Evolutionary conservation across 1,140 invertebrate species (phyloP), one percentile per base, ranked within the genome.

Genomic region (Dinothrombium tinctorium): DNA sequence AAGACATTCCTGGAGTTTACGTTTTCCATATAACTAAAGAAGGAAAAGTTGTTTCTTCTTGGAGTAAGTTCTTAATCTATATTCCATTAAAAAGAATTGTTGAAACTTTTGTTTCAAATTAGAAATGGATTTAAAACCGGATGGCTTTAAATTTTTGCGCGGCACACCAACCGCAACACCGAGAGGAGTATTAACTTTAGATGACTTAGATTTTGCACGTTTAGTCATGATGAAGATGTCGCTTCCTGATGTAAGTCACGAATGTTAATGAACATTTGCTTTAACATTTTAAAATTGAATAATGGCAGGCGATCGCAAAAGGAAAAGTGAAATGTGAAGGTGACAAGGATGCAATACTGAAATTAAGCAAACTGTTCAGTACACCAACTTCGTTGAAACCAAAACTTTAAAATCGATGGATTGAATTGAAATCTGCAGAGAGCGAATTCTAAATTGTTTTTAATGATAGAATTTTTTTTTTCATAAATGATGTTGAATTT

Each of bases 21-120:
- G 55, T 75, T 17, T 89, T 82, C 57, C 76, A 80, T 50, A 78
- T 90, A 49, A 76, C 73, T 4, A 68, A 73, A 44, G 68, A 73
- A 58, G 78, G 76, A 47, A 73, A 78, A 57, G 63, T 65, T 49
- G 68, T 63, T 33, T 71, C 72, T 51, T 66, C 73, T 49, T 90
- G 82, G 81, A 86, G 83, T 89, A 68, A 78, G 74, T 12, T 33
- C 20, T 33, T 3, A 9, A 4, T 11, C 19, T 9, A n/a, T 8
- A 6, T 7, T n/a, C n/a, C 22, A 12, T 4, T n/a, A 6, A 17
- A 11, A 12, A 11, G n/a, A n/a, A 12, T 5, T 37, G 15, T n/a
- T 23, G 12, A 32, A 32, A 7, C 29, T 32, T 32, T 32, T 4
- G 17, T 4, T 32, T 7, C 5, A 5, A 12, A 12, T 12, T 32